These are phyloP conservation scores for Noctua fimbriata DNA, from an alignment of 2,888 invertebrate genomes.

Conservation along the genomic window DNA sequence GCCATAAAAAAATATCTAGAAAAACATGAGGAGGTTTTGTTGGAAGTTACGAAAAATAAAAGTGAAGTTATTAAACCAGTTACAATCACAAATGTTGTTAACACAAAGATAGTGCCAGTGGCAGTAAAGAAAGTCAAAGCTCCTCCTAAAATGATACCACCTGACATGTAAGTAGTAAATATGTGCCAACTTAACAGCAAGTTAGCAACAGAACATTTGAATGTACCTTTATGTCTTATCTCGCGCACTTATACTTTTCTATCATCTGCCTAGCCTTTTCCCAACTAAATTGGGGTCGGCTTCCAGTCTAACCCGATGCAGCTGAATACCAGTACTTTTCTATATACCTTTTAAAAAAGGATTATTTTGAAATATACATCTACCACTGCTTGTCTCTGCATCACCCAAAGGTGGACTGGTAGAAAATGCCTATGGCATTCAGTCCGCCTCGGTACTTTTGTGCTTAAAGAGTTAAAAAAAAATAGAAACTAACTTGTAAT, in stretches of 20 bases:
- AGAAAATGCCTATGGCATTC: too few relatives aligned
- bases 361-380: too few relatives aligned
- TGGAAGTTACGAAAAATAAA: slow-evolving; percentile 75
- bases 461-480: too few relatives aligned
- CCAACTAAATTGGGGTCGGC: too few relatives aligned
- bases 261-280: too few relatives aligned
- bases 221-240: not conserved
- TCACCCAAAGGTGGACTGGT: too few relatives aligned
- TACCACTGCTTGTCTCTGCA: too few relatives aligned
- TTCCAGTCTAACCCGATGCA: too few relatives aligned
- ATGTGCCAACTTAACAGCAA: not conserved
- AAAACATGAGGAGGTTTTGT: slow-evolving; percentile 76
- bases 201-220: not conserved
- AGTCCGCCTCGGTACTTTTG: too few relatives aligned
- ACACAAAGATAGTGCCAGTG: slow-evolving; percentile 72
- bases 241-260: not conserved
- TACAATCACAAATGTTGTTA: slow-evolving; percentile 78
- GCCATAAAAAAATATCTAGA: slow-evolving; percentile 79
- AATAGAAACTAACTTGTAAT: not conserved
- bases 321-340: too few relatives aligned
- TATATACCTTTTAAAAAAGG: not conserved
- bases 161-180: slow-evolving; percentile 75
- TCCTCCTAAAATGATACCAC: slow-evolving; percentile 76
- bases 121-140: slow-evolving; percentile 61
- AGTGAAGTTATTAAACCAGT: slow-evolving; percentile 73